These are phyloP conservation scores for Copsychus sechellarum DNA, from an alignment of 2,113 vertebrate species.

Conservation along the genomic window DNA sequence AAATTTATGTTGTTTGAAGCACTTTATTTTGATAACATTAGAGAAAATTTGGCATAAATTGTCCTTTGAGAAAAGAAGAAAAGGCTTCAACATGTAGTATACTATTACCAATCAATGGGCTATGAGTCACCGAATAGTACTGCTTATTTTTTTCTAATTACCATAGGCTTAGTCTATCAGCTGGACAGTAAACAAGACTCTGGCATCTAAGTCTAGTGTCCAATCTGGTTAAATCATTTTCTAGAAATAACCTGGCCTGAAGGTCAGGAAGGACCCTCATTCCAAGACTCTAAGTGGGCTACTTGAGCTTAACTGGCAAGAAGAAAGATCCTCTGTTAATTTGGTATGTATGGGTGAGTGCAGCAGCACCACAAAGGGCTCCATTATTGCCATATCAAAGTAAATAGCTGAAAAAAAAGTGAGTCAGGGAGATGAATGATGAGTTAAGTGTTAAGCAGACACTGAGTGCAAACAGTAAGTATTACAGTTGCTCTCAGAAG, in stretches of 20 bases:
- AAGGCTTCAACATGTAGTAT: background rate
- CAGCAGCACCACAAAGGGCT: slow-evolving; percentile 71
- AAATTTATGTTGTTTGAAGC: background rate
- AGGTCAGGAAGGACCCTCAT: slow-evolving; percentile 73
- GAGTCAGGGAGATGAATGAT: slow-evolving; percentile 52
- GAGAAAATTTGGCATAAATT: background rate
- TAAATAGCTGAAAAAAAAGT: slow-evolving; percentile 72
- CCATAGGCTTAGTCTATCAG: background rate
- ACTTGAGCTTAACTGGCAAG: slow-evolving; percentile 71
- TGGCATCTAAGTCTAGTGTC: slow-evolving; percentile 4
- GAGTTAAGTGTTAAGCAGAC: slow-evolving; percentile 47
- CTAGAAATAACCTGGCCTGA: slow-evolving; percentile 65
- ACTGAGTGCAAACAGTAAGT: slow-evolving; percentile 16
- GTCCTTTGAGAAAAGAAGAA: background rate
- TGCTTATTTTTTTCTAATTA: background rate
- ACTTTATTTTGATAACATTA: background rate
- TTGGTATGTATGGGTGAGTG: slow-evolving; percentile 61
- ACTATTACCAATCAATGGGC: background rate
- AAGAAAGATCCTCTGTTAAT: slow-evolving; percentile 75
- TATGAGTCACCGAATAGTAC: background rate
- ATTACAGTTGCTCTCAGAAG: background rate
- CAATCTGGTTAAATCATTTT: slow-evolving; percentile 63
- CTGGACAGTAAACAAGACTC: background rate
- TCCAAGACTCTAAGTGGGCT: slow-evolving; percentile 72
- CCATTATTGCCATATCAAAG: slow-evolving; percentile 77